These are phyloP conservation scores for Anser cygnoides DNA, from an alignment of 2,113 vertebrate species.

Conservation along the genomic window DNA sequence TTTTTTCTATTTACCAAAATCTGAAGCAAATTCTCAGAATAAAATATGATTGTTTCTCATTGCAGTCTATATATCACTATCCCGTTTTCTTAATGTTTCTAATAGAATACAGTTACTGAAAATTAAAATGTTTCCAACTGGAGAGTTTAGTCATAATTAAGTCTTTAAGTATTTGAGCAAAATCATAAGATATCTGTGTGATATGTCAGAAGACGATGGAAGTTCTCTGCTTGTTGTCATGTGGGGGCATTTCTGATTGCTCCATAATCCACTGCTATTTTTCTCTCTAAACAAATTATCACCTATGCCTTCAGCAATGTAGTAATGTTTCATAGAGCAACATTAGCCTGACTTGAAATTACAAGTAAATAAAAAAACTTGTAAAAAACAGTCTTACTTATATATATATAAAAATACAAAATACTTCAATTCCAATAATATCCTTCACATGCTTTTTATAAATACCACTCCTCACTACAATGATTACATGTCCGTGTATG, in stretches of 20 bases:
- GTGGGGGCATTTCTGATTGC: neutral
- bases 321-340: neutral
- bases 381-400: neutral
- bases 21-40: neutral
- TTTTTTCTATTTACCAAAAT: neutral
- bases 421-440: neutral
- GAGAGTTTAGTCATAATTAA: neutral
- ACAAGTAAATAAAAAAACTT: neutral
- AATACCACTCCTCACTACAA: neutral
- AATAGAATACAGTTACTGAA: neutral
- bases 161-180: neutral
- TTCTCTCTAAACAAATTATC: neutral
- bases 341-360: neutral
- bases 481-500: neutral
- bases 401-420: neutral
- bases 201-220: neutral
- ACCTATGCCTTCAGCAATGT: neutral
- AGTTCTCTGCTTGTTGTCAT: neutral
- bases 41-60: neutral
- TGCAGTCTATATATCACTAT: neutral
- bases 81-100: neutral
- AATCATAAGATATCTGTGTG: neutral
- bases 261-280: neutral
- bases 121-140: neutral
- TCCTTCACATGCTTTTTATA: neutral